phyloP scores from a whole-genome alignment of 2,888 invertebrate genomes.

The Argyra leucocephala region DNA sequence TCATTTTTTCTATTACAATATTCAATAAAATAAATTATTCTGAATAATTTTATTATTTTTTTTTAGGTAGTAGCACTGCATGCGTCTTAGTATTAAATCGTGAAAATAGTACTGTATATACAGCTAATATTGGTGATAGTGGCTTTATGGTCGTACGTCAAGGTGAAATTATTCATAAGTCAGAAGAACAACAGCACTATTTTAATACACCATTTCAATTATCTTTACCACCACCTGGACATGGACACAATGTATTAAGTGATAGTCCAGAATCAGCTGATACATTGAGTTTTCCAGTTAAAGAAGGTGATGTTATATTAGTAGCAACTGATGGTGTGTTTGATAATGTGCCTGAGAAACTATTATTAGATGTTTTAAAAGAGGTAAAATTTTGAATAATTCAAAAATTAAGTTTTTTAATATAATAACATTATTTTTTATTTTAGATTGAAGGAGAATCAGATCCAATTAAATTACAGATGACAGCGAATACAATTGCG shows the following conservation, averaged over 20 bases:
- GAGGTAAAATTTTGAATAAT: conserved; percentile 44
- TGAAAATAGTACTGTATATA: conserved; percentile 79
- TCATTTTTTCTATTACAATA: too few relatives aligned
- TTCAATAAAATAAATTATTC: too few relatives aligned
- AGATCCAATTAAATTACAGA: conserved; percentile 70
- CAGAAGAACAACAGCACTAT: conserved; percentile 96
- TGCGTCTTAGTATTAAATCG: conserved; percentile 90
- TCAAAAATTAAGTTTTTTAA: background rate
- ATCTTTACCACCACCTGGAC: conserved; percentile 84
- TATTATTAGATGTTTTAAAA: conserved; percentile 76
- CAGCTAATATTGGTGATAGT: conserved; percentile 98
- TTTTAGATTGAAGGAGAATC: conserved; percentile 54
- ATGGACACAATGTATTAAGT: conserved; percentile 75
- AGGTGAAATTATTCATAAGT: conserved; percentile 80
- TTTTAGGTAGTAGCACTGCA: conserved; percentile 88
- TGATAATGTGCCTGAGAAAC: conserved; percentile 89
- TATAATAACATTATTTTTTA: conserved; percentile 12
- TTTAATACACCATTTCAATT: conserved; percentile 98
- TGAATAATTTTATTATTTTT: conserved; percentile 17
- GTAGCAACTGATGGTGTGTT: conserved; percentile 97
- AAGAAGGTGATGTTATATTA: conserved; percentile 88
- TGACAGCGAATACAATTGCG: conserved; percentile 87
- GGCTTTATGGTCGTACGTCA: conserved; percentile 88
- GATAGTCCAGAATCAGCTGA: conserved; percentile 91
- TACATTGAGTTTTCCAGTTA: conserved; percentile 71